Percentiles rank a stretch among this genome's conserved stretches.
These are phyloP conservation scores for Strigamia crassipes DNA, from an alignment of 2,888 invertebrate genomes.

Conservation along the genomic window DNA sequence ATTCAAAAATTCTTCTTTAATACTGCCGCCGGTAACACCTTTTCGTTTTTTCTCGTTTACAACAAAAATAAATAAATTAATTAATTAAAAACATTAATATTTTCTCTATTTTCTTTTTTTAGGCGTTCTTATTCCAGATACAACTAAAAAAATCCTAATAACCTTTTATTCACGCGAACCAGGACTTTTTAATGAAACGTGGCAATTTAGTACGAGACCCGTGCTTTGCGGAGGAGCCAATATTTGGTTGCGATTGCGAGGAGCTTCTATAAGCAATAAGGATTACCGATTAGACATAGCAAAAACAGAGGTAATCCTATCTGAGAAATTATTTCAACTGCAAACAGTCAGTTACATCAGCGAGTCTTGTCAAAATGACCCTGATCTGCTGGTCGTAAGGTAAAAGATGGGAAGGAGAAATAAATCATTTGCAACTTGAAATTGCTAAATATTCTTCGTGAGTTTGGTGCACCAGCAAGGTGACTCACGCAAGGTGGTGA, in stretches of 20 bases:
- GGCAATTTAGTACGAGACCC: conserved; percentile 17
- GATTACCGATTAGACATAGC: background rate
- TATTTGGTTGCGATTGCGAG: background rate
- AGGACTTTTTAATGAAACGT: conserved; percentile 18
- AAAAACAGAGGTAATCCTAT: background rate
- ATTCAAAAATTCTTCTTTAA: background rate
- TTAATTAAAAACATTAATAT: too few relatives aligned
- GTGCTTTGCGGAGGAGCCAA: conserved; percentile 24
- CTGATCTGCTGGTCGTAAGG: too few relatives aligned
- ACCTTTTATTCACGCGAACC: conserved; percentile 1
- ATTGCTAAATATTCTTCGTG: too few relatives aligned
- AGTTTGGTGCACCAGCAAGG: too few relatives aligned
- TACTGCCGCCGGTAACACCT: background rate
- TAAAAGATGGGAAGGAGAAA: too few relatives aligned
- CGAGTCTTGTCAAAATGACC: too few relatives aligned
- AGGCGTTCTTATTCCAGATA: conserved; percentile 12
- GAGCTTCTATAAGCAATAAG: background rate
- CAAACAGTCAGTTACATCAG: too few relatives aligned
- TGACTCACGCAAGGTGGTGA: too few relatives aligned
- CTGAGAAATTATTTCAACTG: background rate
- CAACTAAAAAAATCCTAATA: background rate
- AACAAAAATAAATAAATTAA: background rate
- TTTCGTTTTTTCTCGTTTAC: background rate
- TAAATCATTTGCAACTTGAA: too few relatives aligned
- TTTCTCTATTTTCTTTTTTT: background rate